A percentile compares a stretch with the other conserved stretches of the same genome.
phyloP scores from a whole-genome alignment of 2,888 invertebrate genomes.

The Brenthis daphne region DNA sequence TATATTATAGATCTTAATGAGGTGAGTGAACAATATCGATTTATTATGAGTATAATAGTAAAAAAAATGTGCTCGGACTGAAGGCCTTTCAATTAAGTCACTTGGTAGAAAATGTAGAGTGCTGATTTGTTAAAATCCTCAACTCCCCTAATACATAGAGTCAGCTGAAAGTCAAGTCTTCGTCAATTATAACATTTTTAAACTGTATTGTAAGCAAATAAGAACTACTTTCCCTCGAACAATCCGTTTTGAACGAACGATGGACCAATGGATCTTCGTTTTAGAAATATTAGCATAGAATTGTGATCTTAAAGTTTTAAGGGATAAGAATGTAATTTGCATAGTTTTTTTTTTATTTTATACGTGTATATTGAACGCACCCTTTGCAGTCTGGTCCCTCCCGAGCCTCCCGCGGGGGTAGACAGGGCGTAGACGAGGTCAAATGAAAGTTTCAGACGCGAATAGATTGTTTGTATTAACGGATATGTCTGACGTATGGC shows the following conservation, averaged over 20 bases:
- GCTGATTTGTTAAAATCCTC: constrained; percentile 32
- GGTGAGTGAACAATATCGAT: not conserved
- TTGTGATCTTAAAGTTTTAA: constrained; percentile 20
- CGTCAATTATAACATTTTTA: constrained; percentile 15
- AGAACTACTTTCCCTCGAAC: constrained; percentile 15
- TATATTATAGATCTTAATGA: too few relatives aligned
- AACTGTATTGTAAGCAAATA: constrained; percentile 23
- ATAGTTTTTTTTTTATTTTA: constrained; percentile 10
- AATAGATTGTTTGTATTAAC: constrained; percentile 48
- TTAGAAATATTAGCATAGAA: constrained; percentile 21
- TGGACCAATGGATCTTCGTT: constrained; percentile 19
- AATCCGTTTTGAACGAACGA: constrained; percentile 19
- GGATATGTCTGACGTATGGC: constrained; percentile 50
- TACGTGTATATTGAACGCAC: constrained; percentile 28
- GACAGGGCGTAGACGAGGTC: constrained; percentile 56
- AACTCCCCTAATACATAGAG: constrained; percentile 34
- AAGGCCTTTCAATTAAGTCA: constrained; percentile 20
- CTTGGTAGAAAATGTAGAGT: constrained; percentile 22
- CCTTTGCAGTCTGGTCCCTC: constrained; percentile 39
- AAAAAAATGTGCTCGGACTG: constrained; percentile 7
- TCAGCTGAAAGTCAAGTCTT: constrained; percentile 33
- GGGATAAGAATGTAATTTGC: constrained; percentile 25
- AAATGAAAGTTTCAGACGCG: constrained; percentile 64
- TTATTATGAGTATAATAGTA: not conserved
- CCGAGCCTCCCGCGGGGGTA: constrained; percentile 43